These are phyloP conservation scores for Pelobates cultripes DNA, from an alignment of 2,797 vertebrate genomes.

Conservation along the genomic window DNA sequence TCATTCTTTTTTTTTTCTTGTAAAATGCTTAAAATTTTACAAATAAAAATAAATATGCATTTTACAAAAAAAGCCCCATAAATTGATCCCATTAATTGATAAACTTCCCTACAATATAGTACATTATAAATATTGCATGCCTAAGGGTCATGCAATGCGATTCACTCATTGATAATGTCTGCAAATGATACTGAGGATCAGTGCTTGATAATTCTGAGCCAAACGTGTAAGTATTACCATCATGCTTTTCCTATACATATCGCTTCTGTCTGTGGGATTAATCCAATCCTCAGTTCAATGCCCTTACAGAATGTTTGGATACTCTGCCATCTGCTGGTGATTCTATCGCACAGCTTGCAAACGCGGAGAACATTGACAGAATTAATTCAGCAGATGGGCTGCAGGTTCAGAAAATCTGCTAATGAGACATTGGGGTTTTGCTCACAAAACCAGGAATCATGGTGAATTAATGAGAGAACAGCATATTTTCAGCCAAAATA, in stretches of 20 bases:
- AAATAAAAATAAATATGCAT: no score
- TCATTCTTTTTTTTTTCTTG: no score
- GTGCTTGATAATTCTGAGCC: background rate
- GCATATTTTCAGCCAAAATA: no score
- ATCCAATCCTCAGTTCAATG: conserved; percentile 2
- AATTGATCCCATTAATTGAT: no score
- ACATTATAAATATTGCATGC: background rate
- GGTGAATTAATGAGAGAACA: no score
- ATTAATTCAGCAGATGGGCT: no score
- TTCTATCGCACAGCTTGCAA: background rate
- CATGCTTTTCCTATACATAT: background rate
- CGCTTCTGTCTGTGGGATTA: conserved; percentile 7
- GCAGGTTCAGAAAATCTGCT: no score
- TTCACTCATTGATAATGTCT: background rate
- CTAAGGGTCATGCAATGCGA: background rate
- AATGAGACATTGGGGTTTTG: no score
- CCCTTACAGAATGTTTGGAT: background rate
- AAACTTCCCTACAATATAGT: no score
- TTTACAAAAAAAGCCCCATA: no score
- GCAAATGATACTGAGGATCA: background rate
- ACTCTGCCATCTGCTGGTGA: conserved; percentile 40
- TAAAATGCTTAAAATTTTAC: no score
- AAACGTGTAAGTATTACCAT: background rate
- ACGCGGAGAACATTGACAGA: background rate
- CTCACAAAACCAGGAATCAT: no score